These are phyloP conservation scores for Ammodytes marinus DNA, from an alignment of 2,113 vertebrate species.

Conservation along the genomic window DNA sequence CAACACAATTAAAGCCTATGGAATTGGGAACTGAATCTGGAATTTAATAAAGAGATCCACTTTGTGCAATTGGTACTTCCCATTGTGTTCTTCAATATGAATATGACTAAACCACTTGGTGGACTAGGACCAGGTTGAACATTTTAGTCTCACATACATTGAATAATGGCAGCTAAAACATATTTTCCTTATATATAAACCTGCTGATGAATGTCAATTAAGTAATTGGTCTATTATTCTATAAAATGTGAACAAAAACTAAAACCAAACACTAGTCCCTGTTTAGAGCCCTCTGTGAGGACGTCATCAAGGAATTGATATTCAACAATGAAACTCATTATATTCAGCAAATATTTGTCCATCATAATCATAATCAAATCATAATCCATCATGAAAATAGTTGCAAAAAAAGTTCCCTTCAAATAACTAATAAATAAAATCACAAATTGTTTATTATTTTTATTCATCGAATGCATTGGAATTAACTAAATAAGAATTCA, in stretches of 20 bases:
- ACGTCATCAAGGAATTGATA: background rate
- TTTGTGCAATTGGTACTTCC: background rate
- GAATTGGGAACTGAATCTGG: slow-evolving; percentile 9
- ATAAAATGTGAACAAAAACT: background rate
- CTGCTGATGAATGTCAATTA: background rate
- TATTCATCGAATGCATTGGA: background rate
- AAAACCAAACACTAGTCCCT: background rate
- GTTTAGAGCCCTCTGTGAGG: background rate
- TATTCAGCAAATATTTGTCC: background rate
- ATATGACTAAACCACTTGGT: background rate
- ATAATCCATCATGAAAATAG: background rate
- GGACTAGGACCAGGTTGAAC: background rate
- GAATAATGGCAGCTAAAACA: fast-evolving
- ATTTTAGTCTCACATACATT: background rate
- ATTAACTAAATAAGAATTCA: background rate
- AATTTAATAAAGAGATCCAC: slow-evolving; percentile 12
- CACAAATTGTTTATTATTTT: background rate
- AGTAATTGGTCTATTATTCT: background rate
- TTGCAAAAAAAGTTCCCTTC: background rate
- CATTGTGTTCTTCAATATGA: background rate
- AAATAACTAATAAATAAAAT: background rate
- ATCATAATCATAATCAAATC: too few relatives aligned
- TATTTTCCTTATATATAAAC: background rate
- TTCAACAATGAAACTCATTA: background rate
- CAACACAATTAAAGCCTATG: background rate